Conservation (phyloP, 2,888 invertebrate species). For the Arrhopalites spinosus region DNA sequence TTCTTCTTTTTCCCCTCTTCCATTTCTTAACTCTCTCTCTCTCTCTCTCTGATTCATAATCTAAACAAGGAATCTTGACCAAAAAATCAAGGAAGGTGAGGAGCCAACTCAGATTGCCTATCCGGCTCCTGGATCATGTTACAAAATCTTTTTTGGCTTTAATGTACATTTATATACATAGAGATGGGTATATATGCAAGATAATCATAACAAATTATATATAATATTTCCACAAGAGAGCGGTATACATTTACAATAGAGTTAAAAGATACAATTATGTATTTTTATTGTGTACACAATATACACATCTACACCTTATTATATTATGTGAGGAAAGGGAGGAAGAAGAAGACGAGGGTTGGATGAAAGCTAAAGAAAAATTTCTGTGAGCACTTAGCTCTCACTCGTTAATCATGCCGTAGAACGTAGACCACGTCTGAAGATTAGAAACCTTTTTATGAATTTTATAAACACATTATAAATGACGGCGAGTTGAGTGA, state of each 20-base stretch:
- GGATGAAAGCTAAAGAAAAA: neutral
- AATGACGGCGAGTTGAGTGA: slow-evolving; percentile 33
- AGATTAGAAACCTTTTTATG: slow-evolving; percentile 35
- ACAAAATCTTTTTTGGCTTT: no score
- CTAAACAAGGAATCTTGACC: no score
- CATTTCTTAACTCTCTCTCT: neutral
- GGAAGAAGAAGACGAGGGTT: neutral
- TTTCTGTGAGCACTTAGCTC: slow-evolving; percentile 32
- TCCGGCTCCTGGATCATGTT: no score
- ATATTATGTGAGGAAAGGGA: neutral
- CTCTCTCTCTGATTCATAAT: neutral
- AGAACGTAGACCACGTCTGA: slow-evolving; percentile 11
- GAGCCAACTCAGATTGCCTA: neutral
- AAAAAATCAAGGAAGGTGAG: neutral
- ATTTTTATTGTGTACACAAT: no score
- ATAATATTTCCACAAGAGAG: no score
- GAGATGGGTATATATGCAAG: no score
- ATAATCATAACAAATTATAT: no score
- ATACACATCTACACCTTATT: no score
- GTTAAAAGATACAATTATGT: no score
- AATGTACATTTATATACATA: no score
- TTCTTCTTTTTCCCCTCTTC: neutral
- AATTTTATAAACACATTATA: slow-evolving; percentile 39
- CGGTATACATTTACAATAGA: no score
- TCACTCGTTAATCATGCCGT: slow-evolving; percentile 35